These are phyloP conservation scores for Lepilemur ruficaudatus DNA, from an alignment of 2,797 vertebrate genomes.

Conservation along the genomic window DNA sequence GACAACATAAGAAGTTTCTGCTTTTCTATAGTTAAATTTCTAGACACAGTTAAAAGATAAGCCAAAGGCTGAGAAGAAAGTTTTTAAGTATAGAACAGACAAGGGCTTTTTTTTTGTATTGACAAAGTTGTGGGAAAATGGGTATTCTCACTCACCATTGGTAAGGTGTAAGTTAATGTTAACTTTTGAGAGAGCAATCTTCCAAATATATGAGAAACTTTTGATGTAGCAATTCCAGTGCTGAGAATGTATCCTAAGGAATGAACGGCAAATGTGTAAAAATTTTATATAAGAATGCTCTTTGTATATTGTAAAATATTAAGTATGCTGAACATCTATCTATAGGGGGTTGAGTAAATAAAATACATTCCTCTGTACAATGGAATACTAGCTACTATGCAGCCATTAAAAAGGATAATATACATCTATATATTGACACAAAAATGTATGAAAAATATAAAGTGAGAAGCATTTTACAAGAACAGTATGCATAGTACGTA, in stretches of 20 bases:
- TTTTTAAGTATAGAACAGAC: background rate
- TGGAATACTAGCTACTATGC: background rate
- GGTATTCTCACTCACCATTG: background rate
- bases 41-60: background rate
- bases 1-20: background rate
- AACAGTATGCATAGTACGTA: background rate
- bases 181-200: background rate
- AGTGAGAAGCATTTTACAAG: background rate
- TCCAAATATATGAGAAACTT: background rate
- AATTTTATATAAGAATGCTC: background rate
- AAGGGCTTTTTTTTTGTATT: background rate
- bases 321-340: background rate
- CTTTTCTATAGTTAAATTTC: background rate
- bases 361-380: background rate
- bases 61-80: background rate
- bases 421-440: background rate
- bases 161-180: background rate
- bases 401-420: background rate
- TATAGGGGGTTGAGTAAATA: background rate
- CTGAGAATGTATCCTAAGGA: background rate
- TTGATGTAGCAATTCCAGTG: background rate
- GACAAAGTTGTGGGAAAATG: background rate
- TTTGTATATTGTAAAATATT: constrained; percentile 28
- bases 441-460: background rate
- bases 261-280: background rate